These are phyloP conservation scores for Brachionus manjavacas DNA, from an alignment of 1,140 invertebrate genomes.

Conservation along the genomic window DNA sequence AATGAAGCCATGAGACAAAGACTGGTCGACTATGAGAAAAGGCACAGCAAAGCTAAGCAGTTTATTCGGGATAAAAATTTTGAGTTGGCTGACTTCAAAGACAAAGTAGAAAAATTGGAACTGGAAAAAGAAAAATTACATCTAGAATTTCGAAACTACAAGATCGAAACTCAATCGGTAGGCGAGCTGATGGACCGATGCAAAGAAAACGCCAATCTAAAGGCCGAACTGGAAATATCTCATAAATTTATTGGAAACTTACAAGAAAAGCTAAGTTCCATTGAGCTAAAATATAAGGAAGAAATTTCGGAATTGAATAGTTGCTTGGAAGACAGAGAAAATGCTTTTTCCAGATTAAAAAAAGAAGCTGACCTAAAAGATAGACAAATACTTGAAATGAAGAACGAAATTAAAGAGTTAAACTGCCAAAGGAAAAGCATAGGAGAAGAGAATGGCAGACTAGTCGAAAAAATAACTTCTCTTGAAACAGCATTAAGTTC, in stretches of 20 bases:
- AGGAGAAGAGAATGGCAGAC: background rate
- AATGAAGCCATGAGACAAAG: slow-evolving; percentile 6
- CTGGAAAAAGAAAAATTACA: slow-evolving; percentile 7
- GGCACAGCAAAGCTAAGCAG: background rate
- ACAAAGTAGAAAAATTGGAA: background rate
- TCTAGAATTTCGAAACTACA: slow-evolving; percentile 8
- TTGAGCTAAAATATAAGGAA: background rate
- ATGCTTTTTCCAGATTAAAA: background rate
- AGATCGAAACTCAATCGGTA: background rate
- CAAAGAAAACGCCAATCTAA: background rate
- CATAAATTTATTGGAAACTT: background rate
- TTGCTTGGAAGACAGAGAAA: background rate
- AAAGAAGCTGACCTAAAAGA: background rate
- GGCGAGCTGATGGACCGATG: background rate
- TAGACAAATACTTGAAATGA: background rate
- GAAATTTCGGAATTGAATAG: background rate
- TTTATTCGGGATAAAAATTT: slow-evolving; percentile 11
- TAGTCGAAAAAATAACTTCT: background rate
- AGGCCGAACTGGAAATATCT: background rate
- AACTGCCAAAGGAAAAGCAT: background rate
- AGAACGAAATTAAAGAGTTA: background rate
- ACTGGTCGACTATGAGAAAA: background rate
- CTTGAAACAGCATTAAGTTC: background rate
- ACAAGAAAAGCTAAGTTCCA: background rate
- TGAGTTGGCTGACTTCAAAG: background rate